A percentile compares a stretch with the other conserved stretches of the same genome.
These are phyloP conservation scores for Stenoptilia bipunctidactyla DNA, from an alignment of 2,888 invertebrate species.

Conservation along the genomic window DNA sequence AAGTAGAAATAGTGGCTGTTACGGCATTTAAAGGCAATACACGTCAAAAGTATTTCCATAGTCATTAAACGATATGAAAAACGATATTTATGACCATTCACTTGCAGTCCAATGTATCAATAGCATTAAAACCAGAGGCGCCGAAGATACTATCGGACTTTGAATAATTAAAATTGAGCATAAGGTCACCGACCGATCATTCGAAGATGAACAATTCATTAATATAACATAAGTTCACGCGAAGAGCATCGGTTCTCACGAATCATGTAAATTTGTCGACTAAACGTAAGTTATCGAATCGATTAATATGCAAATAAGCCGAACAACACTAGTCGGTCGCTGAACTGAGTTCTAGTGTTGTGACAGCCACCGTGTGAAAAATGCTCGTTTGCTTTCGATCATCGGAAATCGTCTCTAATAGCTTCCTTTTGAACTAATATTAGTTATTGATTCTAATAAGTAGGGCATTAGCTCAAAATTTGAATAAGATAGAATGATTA, in stretches of 20 bases:
- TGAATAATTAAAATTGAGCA: conserved; percentile 45
- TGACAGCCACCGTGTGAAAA: conserved; percentile 90
- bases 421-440: conserved; percentile 9
- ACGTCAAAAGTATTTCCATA: no score
- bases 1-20: no score
- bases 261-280: conserved; percentile 70
- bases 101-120: background rate
- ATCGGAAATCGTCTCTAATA: conserved; percentile 24
- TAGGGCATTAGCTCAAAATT: background rate
- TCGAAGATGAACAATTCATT: conserved; percentile 62
- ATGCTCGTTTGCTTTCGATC: conserved; percentile 17
- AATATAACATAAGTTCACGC: conserved; percentile 69
- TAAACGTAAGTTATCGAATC: conserved; percentile 68
- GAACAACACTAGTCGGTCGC: conserved; percentile 65
- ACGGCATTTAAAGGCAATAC: no score
- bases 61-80: conserved; percentile 19
- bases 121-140: conserved; percentile 15
- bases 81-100: conserved; percentile 19
- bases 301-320: conserved; percentile 68
- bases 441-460: conserved; percentile 2
- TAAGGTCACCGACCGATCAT: conserved; percentile 43
- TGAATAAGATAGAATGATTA: background rate
- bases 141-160: conserved; percentile 24
- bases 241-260: conserved; percentile 63
- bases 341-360: conserved; percentile 56